These are phyloP conservation scores for Toxonevra muliebris DNA, from an alignment of 2,888 invertebrate genomes.

Conservation along the genomic window DNA sequence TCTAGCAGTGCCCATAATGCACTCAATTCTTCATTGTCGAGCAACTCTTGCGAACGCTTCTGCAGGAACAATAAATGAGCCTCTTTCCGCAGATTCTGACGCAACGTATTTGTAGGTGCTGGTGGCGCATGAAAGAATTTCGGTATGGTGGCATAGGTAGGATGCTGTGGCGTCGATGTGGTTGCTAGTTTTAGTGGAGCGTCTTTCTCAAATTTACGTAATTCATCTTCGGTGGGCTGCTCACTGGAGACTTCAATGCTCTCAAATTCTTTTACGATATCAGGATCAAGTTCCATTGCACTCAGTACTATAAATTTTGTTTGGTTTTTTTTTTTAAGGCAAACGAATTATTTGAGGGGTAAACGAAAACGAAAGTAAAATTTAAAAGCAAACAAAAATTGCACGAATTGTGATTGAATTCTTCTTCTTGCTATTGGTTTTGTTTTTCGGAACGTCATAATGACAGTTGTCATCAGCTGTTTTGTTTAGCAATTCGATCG, in stretches of 20 bases:
- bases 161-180: conserved; percentile 36
- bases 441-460: no score
- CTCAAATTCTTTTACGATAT: conserved; percentile 52
- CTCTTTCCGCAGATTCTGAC: conserved; percentile 87
- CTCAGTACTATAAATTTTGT: not conserved
- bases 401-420: no score
- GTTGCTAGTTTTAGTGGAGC: conserved; percentile 32
- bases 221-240: conserved; percentile 43
- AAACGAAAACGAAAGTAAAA: no score
- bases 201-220: conserved; percentile 43
- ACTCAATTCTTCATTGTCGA: conserved; percentile 88
- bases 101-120: conserved; percentile 77
- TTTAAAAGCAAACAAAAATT: no score
- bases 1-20: conserved; percentile 86
- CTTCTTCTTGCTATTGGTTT: no score
- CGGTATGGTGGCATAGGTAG: conserved; percentile 71
- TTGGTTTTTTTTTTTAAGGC: no score
- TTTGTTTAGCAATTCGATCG: no score
- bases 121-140: conserved; percentile 82
- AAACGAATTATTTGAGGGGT: no score
- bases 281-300: conserved; percentile 56
- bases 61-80: conserved; percentile 88
- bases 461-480: no score
- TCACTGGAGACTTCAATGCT: conserved; percentile 43
- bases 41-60: conserved; percentile 81